phyloP scores from a whole-genome alignment of 2,888 invertebrate genomes.

The Scelioninae gen. 2 region DNA sequence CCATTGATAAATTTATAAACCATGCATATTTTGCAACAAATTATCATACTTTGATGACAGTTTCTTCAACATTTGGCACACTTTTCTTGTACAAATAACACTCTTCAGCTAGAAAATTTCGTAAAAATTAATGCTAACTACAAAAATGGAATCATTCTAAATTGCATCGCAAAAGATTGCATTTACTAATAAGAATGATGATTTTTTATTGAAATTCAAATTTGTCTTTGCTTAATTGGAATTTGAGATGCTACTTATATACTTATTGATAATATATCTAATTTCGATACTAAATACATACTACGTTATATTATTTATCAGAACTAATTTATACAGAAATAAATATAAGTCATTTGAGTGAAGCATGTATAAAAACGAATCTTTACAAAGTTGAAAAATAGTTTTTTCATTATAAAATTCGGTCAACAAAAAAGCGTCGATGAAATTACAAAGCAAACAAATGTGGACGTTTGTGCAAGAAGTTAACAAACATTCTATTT shows the following conservation, averaged over 20 bases:
- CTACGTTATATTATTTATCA: constrained; percentile 7
- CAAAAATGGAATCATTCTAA: constrained; percentile 5
- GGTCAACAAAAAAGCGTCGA: neutral
- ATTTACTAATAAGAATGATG: neutral
- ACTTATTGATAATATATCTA: too few relatives aligned
- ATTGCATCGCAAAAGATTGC: neutral
- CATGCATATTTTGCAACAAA: neutral
- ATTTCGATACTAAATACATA: neutral
- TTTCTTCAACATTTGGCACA: constrained; percentile 15
- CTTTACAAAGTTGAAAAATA: neutral
- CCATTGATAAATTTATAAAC: neutral
- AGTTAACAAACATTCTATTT: constrained; percentile 8
- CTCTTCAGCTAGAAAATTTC: constrained; percentile 3
- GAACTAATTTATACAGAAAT: constrained; percentile 1
- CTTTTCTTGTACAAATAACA: constrained; percentile 15
- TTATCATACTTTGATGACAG: constrained; percentile 9
- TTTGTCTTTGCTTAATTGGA: neutral
- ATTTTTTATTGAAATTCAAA: constrained; percentile 11
- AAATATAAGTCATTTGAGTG: neutral
- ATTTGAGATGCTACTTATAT: constrained; percentile 3
- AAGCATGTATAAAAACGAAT: neutral
- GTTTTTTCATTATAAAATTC: neutral
- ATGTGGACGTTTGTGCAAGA: constrained; percentile 10
- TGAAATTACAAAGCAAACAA: constrained; percentile 5
- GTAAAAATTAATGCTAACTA: constrained; percentile 11